A percentile compares a stretch with the other conserved stretches of the same genome.
Evolutionary conservation across 2,888 invertebrate genomes (phyloP).

Genomic region (Crematogaster levior): DNA sequence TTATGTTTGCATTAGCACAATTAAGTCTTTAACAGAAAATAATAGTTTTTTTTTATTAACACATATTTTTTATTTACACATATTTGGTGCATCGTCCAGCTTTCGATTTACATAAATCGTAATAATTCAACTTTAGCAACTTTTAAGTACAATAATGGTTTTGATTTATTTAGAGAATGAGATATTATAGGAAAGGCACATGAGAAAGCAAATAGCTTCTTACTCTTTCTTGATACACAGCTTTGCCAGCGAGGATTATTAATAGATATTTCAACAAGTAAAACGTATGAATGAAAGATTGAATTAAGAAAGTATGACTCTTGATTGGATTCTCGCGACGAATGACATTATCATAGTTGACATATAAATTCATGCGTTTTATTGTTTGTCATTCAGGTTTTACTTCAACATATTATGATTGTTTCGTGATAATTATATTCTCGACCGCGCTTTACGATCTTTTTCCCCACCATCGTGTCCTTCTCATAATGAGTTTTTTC

Average conservation of each 20-base stretch:
- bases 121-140: not conserved
- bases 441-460: conserved; percentile 27
- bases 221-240: not conserved
- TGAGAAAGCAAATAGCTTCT: not conserved
- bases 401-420: not conserved
- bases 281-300: not conserved
- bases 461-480: not conserved
- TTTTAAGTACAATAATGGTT: not conserved
- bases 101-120: not conserved
- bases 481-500: not conserved
- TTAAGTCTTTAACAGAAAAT: not conserved
- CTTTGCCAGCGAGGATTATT: not conserved
- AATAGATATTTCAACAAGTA: not conserved
- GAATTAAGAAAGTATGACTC: not conserved
- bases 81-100: not conserved
- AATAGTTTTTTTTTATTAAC: not conserved
- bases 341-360: not conserved
- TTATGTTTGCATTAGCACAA: not conserved
- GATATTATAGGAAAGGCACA: too few relatives aligned
- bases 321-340: not conserved
- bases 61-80: too few relatives aligned
- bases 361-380: conserved; percentile 13
- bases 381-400: not conserved
- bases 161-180: not conserved
- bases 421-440: not conserved